Base-by-base conservation (phyloP, 2,888 invertebrate genomes). In the Melanargia galathea region DNA sequence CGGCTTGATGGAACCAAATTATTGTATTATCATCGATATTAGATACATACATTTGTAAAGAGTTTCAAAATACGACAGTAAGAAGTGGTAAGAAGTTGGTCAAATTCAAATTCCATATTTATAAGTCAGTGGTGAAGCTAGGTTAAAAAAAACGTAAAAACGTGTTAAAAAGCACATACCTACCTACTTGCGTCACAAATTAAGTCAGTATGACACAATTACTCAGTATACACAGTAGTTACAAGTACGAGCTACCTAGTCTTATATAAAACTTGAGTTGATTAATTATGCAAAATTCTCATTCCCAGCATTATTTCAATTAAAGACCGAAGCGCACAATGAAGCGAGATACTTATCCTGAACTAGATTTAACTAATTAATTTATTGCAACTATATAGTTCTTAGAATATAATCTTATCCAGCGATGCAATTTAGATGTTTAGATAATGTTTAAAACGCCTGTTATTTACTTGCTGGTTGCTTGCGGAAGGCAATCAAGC, bases 401-500 rank as follows among this genome's bases (percentile, higher is more conserved):
- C n/a, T 18, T 16, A 43, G 40, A 56, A 30, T 24, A 18, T 13
- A 56, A 45, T 45, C 30, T 40, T 49, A 46, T 30, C 18, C 43
- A 58, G 54, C 40, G 48, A 43, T 33, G 40, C 52, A 59, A 65
- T 62, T 62, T 62, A 49, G 55, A 40, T 58, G 46, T 46, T 59
- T 26, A 51, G 45, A 61, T 61, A 58, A 40, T 58, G 46, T 46
- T 59, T 26, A 51, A 51, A 61, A 64, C 52, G 57, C 24, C 35
- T 49, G 20, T 54, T 62, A 61, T 55, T 62, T 62, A 49, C 30
- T 51, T 33, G 35, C 4, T 11, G 33, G 13, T 2, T 43, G 43
- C 43, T 52, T 49, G 52, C 64, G 62, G 64, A 67, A 67, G 52
- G 48, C 59, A 51, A 56, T 43, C 24, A 51, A 24, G 48, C 57